These are phyloP conservation scores for Ruditapes philippinarum DNA, from an alignment of 1,140 invertebrate genomes.

Conservation along the genomic window DNA sequence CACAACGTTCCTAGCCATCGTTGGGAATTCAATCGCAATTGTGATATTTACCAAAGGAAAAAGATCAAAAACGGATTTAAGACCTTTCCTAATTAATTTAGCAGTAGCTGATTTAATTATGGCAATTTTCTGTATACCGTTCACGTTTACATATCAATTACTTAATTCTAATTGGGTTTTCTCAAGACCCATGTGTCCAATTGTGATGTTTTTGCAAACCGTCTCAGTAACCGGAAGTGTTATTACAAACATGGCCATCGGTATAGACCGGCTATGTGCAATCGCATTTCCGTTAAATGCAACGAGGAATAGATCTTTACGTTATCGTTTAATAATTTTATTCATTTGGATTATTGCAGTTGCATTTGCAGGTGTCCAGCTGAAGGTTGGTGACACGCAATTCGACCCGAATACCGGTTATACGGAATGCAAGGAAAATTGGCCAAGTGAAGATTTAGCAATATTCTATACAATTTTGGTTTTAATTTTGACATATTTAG, in stretches of 20 bases:
- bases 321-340: slow-evolving; percentile 83
- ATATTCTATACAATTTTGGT: slow-evolving; percentile 87
- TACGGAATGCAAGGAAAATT: slow-evolving; percentile 80
- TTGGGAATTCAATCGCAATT: slow-evolving; percentile 83
- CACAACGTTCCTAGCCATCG: slow-evolving; percentile 79
- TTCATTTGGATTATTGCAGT: slow-evolving; percentile 87
- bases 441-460: slow-evolving; percentile 74
- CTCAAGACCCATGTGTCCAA: slow-evolving; percentile 83
- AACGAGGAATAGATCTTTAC: slow-evolving; percentile 74
- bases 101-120: slow-evolving; percentile 87
- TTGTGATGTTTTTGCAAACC: slow-evolving; percentile 84
- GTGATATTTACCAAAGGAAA: slow-evolving; percentile 82
- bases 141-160: slow-evolving; percentile 84
- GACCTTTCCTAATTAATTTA: slow-evolving; percentile 93
- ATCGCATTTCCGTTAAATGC: slow-evolving; percentile 82
- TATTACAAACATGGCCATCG: slow-evolving; percentile 86
- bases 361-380: slow-evolving; percentile 85
- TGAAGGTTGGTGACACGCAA: slow-evolving; percentile 85
- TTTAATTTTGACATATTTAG: slow-evolving; percentile 87
- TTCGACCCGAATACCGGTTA: slow-evolving; percentile 24
- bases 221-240: slow-evolving; percentile 84
- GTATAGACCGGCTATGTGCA: slow-evolving; percentile 84
- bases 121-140: slow-evolving; percentile 86
- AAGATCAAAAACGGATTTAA: slow-evolving; percentile 82
- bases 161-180: slow-evolving; percentile 83